Evolutionary conservation across 1,140 invertebrate species (phyloP).

Genomic region (Camponotus vicinus): DNA sequence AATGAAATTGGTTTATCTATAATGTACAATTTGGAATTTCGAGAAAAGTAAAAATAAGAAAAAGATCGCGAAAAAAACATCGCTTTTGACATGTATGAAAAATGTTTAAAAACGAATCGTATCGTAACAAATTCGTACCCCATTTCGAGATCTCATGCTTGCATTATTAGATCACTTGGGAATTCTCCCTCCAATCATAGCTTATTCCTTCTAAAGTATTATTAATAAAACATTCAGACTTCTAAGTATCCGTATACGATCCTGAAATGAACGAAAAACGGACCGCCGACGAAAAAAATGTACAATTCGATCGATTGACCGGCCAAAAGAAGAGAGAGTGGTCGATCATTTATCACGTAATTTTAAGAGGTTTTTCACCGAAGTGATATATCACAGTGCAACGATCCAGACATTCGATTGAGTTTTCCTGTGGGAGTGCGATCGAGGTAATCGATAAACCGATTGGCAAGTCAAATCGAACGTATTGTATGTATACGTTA

Average conservation of each 20-base stretch:
- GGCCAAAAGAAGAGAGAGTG: constrained; percentile 14
- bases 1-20: constrained; percentile 1
- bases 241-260: constrained; percentile 69
- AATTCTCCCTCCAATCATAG: constrained; percentile 27
- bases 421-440: constrained; percentile 42
- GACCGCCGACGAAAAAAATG: constrained; percentile 57
- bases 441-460: constrained; percentile 15
- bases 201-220: constrained; percentile 65
- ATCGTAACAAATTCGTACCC: not conserved
- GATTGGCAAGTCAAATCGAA: not conserved
- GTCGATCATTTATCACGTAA: constrained; percentile 68
- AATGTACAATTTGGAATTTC: not conserved
- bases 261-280: constrained; percentile 73
- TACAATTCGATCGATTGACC: constrained; percentile 49
- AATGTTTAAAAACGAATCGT: constrained; percentile 27
- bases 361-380: constrained; percentile 71
- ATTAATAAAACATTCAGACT: constrained; percentile 69
- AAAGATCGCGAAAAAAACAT: not conserved
- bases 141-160: constrained; percentile 23
- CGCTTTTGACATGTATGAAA: not conserved
- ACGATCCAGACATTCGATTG: constrained; percentile 70
- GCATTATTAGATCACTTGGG: not conserved
- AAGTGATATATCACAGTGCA: constrained; percentile 75
- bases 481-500: not conserved
- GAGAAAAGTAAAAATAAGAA: not conserved